Conservation (phyloP, 2,888 invertebrate genomes). For the Nemotelus nigrinus region DNA sequence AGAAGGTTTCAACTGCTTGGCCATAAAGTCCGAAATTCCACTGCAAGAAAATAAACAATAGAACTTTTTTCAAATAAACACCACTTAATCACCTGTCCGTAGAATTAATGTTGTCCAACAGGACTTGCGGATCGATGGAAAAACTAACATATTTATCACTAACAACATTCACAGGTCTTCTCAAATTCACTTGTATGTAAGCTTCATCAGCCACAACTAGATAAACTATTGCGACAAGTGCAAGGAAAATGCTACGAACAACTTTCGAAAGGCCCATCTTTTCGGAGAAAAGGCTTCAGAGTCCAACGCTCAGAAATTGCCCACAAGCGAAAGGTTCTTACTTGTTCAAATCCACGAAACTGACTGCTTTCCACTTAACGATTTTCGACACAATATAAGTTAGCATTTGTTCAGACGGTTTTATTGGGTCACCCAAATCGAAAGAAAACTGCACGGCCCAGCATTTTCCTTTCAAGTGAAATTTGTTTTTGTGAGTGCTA, state of each 20-base stretch:
- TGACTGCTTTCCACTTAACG: too few relatives aligned
- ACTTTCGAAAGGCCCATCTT: constrained; percentile 3
- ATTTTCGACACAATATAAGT: too few relatives aligned
- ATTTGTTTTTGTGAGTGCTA: too few relatives aligned
- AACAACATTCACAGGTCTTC: constrained; percentile 72
- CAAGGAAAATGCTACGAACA: background rate
- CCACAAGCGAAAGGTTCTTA: too few relatives aligned
- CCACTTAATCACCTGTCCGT: constrained; percentile 59
- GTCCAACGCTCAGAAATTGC: too few relatives aligned
- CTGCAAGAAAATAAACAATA: constrained; percentile 64
- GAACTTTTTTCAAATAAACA: constrained; percentile 44
- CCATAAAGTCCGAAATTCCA: constrained; percentile 43
- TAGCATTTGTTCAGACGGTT: too few relatives aligned
- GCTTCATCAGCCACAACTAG: constrained; percentile 64
- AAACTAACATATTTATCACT: constrained; percentile 79
- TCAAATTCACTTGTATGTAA: constrained; percentile 70
- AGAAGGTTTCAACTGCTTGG: constrained; percentile 44
- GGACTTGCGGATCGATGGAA: constrained; percentile 74
- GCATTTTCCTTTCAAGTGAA: too few relatives aligned
- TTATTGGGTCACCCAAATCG: too few relatives aligned
- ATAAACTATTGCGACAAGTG: background rate
- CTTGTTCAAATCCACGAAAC: too few relatives aligned
- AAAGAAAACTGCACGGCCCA: too few relatives aligned
- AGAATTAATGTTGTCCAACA: constrained; percentile 65
- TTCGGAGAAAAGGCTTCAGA: background rate